Percentiles rank a stretch among this genome's conserved stretches.
phyloP scores from a whole-genome alignment of 2,888 invertebrate genomes.

The Aromia moschata region DNA sequence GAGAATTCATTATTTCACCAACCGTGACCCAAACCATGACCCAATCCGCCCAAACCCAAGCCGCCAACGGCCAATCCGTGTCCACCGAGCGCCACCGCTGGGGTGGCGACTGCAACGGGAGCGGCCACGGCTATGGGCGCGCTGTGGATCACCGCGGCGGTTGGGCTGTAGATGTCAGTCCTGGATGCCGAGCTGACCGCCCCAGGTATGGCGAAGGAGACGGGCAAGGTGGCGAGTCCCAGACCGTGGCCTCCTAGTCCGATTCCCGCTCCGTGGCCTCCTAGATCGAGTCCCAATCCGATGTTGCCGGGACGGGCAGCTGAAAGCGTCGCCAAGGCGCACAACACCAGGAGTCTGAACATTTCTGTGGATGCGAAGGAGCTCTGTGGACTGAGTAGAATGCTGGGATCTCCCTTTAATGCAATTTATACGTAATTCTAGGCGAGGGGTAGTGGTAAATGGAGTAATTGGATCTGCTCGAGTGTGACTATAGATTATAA shows the following conservation, averaged over 20 bases:
- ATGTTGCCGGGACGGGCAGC: slow-evolving; percentile 65
- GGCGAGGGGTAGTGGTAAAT: slow-evolving; percentile 1
- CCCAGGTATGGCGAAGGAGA: slow-evolving; percentile 25
- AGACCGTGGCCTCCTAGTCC: slow-evolving; percentile 10
- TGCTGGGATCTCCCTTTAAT: too few species aligned
- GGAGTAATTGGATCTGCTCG: neutral
- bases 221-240: slow-evolving; percentile 39
- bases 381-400: too few species aligned
- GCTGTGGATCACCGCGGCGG: slow-evolving; percentile 13
- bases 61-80: slow-evolving; percentile 8
- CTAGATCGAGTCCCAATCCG: slow-evolving; percentile 6
- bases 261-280: slow-evolving; percentile 10
- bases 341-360: slow-evolving; percentile 27
- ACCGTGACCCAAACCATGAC: neutral
- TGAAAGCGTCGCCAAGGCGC: slow-evolving; percentile 66
- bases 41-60: slow-evolving; percentile 4
- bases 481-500: neutral
- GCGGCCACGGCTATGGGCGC: slow-evolving; percentile 19
- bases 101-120: neutral
- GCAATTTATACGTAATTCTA: neutral
- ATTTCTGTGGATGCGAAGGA: too few species aligned
- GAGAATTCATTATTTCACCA: neutral
- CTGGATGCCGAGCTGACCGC: slow-evolving; percentile 28
- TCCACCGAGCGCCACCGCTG: slow-evolving; percentile 5
- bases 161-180: slow-evolving; percentile 18